phyloP scores from a whole-genome alignment of 1,140 invertebrate genomes.

The Daktulosphaira vitifoliae region DNA sequence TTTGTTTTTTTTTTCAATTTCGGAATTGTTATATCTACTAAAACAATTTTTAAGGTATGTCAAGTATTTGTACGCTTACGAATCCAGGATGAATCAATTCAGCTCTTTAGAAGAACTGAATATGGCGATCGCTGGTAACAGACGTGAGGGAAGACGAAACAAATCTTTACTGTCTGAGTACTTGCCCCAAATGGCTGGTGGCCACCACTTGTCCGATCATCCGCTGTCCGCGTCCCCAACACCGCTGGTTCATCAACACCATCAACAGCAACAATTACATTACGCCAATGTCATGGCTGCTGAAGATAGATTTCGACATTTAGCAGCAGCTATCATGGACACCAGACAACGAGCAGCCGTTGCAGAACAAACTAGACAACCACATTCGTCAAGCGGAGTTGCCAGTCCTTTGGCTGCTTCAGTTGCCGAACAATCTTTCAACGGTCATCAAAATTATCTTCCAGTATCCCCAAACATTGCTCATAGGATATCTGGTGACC shows the following conservation, averaged over 20 bases:
- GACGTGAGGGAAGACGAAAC: constrained; percentile 81
- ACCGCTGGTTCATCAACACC: not conserved
- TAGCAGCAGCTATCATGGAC: constrained; percentile 9
- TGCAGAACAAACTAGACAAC: constrained; percentile 15
- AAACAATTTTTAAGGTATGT: constrained; percentile 80
- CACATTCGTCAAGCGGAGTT: not conserved
- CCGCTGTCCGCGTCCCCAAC: not conserved
- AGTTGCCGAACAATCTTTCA: not conserved
- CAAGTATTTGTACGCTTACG: constrained; percentile 99
- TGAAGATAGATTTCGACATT: constrained; percentile 8
- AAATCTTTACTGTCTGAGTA: constrained; percentile 21
- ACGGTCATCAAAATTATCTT: constrained; percentile 16
- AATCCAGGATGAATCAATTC: constrained; percentile 90
- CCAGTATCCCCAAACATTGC: not conserved
- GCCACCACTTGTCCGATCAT: not conserved
- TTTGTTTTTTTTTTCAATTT: no score
- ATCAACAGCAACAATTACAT: constrained; percentile 11
- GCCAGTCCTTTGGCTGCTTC: not conserved
- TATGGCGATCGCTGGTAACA: constrained; percentile 95
- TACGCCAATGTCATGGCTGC: constrained; percentile 14
- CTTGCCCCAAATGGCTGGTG: not conserved
- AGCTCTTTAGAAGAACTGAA: constrained; percentile 88
- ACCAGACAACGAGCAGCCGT: constrained; percentile 13
- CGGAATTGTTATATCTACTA: no score
- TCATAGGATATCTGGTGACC: not conserved